These are phyloP conservation scores for Caenorhabditis angaria DNA, from an alignment of 2,888 invertebrate genomes.

Conservation along the genomic window DNA sequence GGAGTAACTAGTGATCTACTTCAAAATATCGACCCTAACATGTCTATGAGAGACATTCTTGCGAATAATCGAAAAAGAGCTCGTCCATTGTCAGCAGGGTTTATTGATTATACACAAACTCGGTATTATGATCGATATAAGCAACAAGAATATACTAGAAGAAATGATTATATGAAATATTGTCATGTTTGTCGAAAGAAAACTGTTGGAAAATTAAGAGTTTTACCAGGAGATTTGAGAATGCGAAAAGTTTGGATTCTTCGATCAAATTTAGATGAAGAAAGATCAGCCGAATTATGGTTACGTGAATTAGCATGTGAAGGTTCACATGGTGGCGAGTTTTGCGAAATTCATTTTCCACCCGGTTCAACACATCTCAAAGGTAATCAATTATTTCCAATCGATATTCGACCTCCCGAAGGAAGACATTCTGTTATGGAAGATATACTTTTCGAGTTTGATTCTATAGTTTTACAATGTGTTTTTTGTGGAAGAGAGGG, in stretches of 20 bases:
- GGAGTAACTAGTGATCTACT: background rate
- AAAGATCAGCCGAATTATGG: constrained; percentile 52
- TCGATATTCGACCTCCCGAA: constrained; percentile 33
- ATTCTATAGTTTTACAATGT: constrained; percentile 41
- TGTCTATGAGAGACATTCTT: background rate
- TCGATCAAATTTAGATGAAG: constrained; percentile 48
- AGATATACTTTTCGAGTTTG: constrained; percentile 49
- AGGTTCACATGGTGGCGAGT: constrained; percentile 52
- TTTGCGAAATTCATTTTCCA: constrained; percentile 46
- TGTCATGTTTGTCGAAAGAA: constrained; percentile 54
- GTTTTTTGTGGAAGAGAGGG: constrained; percentile 42
- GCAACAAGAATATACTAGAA: constrained; percentile 40
- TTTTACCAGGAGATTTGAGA: constrained; percentile 50
- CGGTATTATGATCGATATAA: constrained; percentile 43
- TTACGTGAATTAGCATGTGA: constrained; percentile 42
- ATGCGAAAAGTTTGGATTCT: constrained; percentile 52
- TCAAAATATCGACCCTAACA: background rate
- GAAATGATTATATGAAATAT: constrained; percentile 52
- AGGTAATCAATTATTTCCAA: constrained; percentile 39
- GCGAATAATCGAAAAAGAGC: background rate
- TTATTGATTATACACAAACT: constrained; percentile 14
- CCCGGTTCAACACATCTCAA: constrained; percentile 39
- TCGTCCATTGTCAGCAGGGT: background rate
- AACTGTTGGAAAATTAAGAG: constrained; percentile 44
- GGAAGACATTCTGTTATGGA: constrained; percentile 43